A percentile compares a stretch with the other conserved stretches of the same genome.
phyloP scores from a whole-genome alignment of 2,888 invertebrate species.

The Agonum fuliginosum region DNA sequence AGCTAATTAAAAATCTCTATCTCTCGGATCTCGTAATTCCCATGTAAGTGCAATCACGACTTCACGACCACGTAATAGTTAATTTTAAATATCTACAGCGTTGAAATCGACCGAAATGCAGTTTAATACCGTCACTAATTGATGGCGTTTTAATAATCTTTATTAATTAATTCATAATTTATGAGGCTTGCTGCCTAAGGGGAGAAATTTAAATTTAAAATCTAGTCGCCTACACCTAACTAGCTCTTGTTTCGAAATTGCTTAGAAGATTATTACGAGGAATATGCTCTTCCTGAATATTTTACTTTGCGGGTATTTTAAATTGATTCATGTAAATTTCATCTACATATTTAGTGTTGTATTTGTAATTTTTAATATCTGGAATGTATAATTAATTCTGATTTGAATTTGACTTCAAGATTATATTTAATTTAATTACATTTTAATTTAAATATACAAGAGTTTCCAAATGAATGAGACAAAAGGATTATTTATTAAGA shows the following conservation, averaged over 20 bases:
- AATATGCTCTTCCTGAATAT: neutral
- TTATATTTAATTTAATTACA: no score
- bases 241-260: slow-evolving; percentile 24
- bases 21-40: neutral
- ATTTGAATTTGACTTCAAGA: neutral
- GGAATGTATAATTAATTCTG: slow-evolving; percentile 21
- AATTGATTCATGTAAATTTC: slow-evolving; percentile 20
- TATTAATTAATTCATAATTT: slow-evolving; percentile 48
- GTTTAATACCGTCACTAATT: slow-evolving; percentile 40
- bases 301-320: neutral
- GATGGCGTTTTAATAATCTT: slow-evolving; percentile 37
- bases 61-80: no score
- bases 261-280: neutral
- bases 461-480: no score
- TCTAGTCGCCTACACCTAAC: slow-evolving; percentile 39
- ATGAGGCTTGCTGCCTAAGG: neutral
- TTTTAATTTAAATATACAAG: no score
- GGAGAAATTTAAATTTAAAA: slow-evolving; percentile 45
- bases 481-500: no score
- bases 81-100: neutral
- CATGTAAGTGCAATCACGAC: slow-evolving; percentile 19
- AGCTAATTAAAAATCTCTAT: slow-evolving; percentile 19
- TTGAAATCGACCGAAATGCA: slow-evolving; percentile 26
- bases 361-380: slow-evolving; percentile 31
- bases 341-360: slow-evolving; percentile 20